A percentile compares a stretch with the other conserved stretches of the same genome.
Evolutionary conservation across 2,888 invertebrate genomes (phyloP).

Genomic region (Eucera pruinosa): DNA sequence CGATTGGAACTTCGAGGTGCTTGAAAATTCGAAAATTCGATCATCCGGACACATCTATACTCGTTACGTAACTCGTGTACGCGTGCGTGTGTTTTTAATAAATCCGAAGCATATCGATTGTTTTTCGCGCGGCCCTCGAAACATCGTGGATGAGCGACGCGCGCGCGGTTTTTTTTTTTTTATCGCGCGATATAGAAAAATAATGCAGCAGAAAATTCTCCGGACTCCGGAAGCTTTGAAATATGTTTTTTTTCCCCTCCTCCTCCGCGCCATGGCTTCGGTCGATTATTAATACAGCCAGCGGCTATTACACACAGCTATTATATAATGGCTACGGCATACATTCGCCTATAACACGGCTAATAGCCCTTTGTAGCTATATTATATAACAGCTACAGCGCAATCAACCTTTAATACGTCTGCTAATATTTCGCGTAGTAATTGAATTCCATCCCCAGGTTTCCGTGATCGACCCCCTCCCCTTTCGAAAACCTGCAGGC

Average conservation of each 20-base stretch:
- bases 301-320: slow-evolving; percentile 37
- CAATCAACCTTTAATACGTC: slow-evolving; percentile 42
- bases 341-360: slow-evolving; percentile 25
- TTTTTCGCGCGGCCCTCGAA: slow-evolving; percentile 25
- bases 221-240: slow-evolving; percentile 24
- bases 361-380: slow-evolving; percentile 43
- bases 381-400: slow-evolving; percentile 48
- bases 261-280: too few species aligned
- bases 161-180: neutral
- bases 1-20: too few species aligned
- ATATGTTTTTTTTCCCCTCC: slow-evolving; percentile 6
- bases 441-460: slow-evolving; percentile 28
- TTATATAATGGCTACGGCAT: slow-evolving; percentile 36
- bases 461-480: neutral
- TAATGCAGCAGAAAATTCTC: slow-evolving; percentile 25
- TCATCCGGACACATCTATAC: too few species aligned
- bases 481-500: slow-evolving; percentile 25
- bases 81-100: slow-evolving; percentile 13
- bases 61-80: too few species aligned
- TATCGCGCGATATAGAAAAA: slow-evolving; percentile 43
- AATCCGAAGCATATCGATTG: slow-evolving; percentile 20
- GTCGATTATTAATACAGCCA: slow-evolving; percentile 36
- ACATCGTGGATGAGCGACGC: slow-evolving; percentile 20
- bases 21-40: too few species aligned
- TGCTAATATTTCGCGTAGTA: slow-evolving; percentile 34